Conservation (phyloP, 2,888 invertebrate genomes). For the Hydrotaea diabolus region DNA sequence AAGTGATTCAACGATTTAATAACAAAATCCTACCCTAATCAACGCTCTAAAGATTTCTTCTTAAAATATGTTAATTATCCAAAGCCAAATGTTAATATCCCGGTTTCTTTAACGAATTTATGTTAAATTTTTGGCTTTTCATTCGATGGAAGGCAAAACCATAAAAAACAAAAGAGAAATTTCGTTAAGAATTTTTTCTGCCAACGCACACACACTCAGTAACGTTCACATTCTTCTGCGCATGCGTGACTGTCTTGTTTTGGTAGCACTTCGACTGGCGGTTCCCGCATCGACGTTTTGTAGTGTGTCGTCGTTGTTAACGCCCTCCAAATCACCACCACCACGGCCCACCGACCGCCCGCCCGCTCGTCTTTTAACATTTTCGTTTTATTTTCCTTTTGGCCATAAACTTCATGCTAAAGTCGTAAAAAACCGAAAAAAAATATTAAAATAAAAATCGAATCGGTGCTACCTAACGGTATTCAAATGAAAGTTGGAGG, state of each 20-base stretch:
- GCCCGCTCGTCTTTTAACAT: neutral
- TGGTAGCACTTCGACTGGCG: neutral
- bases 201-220: neutral
- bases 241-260: constrained; percentile 51
- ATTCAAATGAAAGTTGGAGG: constrained; percentile 41
- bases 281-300: no score
- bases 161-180: constrained; percentile 46
- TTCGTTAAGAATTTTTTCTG: constrained; percentile 13
- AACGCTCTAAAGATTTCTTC: neutral
- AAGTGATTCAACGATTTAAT: constrained; percentile 35
- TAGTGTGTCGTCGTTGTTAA: neutral
- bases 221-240: neutral
- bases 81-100: neutral
- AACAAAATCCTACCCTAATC: neutral
- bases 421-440: constrained; percentile 14
- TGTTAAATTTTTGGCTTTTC: neutral
- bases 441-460: neutral
- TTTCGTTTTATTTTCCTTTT: constrained; percentile 2
- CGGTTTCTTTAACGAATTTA: neutral
- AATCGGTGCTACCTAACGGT: constrained; percentile 49
- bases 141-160: neutral
- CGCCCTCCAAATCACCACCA: neutral
- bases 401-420: neutral
- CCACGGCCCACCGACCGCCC: no score
- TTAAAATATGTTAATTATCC: neutral